Evolutionary conservation across 2,113 vertebrate species (phyloP), one percentile per base, ranked within the genome.

Genomic region (Dasyornis broadbenti): DNA sequence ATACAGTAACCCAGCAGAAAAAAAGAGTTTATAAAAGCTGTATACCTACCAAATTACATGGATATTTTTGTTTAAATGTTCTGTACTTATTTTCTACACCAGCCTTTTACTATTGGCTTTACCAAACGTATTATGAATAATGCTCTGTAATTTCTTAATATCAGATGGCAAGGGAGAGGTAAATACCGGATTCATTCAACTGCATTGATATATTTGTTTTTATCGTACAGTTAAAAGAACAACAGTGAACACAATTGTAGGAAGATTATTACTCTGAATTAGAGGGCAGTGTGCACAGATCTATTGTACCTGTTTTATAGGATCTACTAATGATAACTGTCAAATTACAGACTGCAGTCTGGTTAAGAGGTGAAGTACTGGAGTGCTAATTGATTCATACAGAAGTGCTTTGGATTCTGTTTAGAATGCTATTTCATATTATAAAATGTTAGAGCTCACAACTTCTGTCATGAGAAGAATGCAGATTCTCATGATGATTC

Each of bases 1-100:
- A 81, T 81, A 82, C 44, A 85, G 70, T 63, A 94, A 85, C 23
- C 22, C 47, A 86, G 57, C 49, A 92, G 56, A 93, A 95, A 92
- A 92, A 12, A 10, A n/a, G 56, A 75, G n/a, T 63, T 83, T 90
- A 53, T 68, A 57, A 76, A 89, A 94, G 37, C 81, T 89, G 73
- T 92, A 37, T 73, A 42, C 68, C 56, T 72, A 70, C 26, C 21
- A 73, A 76, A 80, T 93, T 91, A 69, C 61, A 30, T 45, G 23
- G 31, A 37, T 81, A 23, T 90, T 93, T 95, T 93, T 89, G 31
- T 89, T 92, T 69, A 66, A 88, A 72, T 75, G 37, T 56, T 47
- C 50, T 75, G 8, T 81, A 42, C 27, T 42, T 89, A 15, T 93
- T 94, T 93, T 86, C 81, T 84, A n/a, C 35, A 90, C 11, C 50